Percentiles rank a stretch among this genome's conserved stretches.
Evolutionary conservation across 1,140 invertebrate genomes (phyloP).

Genomic region (Tribolium castaneum): DNA sequence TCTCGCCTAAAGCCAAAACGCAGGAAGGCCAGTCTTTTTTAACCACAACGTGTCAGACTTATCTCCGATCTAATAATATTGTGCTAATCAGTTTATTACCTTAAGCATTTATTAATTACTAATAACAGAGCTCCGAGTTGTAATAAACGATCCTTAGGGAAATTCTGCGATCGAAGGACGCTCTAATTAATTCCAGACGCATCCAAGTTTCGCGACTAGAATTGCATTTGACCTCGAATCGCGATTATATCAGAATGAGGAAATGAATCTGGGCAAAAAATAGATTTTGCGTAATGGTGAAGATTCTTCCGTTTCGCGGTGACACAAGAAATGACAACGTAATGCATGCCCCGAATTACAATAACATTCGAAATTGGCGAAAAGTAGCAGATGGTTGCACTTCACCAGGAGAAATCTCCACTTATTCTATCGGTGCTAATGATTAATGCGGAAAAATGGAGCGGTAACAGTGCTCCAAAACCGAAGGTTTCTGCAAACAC

Average conservation of each 20-base stretch:
- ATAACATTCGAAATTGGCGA: background rate
- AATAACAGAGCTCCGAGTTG: constrained; percentile 5
- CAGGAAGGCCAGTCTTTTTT: constrained; percentile 5
- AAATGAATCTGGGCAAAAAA: constrained; percentile 22
- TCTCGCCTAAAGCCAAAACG: background rate
- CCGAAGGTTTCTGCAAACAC: background rate
- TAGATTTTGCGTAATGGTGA: constrained; percentile 30
- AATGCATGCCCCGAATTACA: constrained; percentile 17
- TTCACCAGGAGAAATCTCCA: background rate
- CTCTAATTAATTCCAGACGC: constrained; percentile 25
- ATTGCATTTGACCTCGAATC: constrained; percentile 29
- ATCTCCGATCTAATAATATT: constrained; percentile 13
- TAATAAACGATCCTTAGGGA: constrained; percentile 20
- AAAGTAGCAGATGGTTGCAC: background rate
- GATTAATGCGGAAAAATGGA: background rate
- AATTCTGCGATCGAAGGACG: constrained; percentile 1
- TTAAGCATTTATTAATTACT: constrained; percentile 33
- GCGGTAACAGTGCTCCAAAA: background rate
- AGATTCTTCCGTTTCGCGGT: constrained; percentile 26
- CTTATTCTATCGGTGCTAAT: background rate
- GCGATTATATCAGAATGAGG: constrained; percentile 33
- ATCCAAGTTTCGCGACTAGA: constrained; percentile 20
- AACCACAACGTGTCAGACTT: constrained; percentile 15
- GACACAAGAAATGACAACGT: constrained; percentile 21
- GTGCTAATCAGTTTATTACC: constrained; percentile 27